A percentile compares a stretch with the other conserved stretches of the same genome.
Conservation (phyloP, 2,113 vertebrate species). For the Petroica traversi region DNA sequence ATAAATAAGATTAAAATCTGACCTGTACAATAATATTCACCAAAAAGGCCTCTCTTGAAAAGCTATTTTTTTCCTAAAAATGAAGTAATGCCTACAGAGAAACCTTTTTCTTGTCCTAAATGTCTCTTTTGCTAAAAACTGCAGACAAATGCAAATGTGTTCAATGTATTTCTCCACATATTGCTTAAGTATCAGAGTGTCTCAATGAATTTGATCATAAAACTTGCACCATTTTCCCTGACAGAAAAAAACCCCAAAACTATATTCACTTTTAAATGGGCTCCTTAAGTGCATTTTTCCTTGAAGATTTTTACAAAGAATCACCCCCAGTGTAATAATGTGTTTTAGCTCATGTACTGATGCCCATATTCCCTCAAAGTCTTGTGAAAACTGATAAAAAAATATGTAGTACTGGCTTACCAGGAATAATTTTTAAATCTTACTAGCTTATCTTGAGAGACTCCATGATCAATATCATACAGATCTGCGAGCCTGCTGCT, state of each 20-base stretch:
- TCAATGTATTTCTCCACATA: not conserved
- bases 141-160: not conserved
- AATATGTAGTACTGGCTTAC: not conserved
- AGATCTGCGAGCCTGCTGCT: not conserved
- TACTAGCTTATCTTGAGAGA: conserved; percentile 28
- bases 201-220: not conserved
- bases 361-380: not conserved
- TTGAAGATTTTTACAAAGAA: not conserved
- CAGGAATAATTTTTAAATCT: conserved; percentile 6
- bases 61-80: not conserved
- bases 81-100: not conserved
- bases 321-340: not conserved
- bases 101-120: not conserved
- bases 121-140: not conserved
- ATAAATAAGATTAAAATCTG: not conserved
- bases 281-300: not conserved
- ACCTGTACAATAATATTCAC: not conserved
- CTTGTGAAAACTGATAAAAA: not conserved
- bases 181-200: not conserved
- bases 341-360: not conserved
- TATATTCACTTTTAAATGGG: not conserved
- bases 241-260: not conserved
- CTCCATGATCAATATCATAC: conserved; percentile 4
- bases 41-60: not conserved
- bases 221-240: not conserved